Percentiles rank a stretch among this genome's conserved stretches.
phyloP scores from a whole-genome alignment of 1,140 invertebrate species.

The Papilio aristodemus region DNA sequence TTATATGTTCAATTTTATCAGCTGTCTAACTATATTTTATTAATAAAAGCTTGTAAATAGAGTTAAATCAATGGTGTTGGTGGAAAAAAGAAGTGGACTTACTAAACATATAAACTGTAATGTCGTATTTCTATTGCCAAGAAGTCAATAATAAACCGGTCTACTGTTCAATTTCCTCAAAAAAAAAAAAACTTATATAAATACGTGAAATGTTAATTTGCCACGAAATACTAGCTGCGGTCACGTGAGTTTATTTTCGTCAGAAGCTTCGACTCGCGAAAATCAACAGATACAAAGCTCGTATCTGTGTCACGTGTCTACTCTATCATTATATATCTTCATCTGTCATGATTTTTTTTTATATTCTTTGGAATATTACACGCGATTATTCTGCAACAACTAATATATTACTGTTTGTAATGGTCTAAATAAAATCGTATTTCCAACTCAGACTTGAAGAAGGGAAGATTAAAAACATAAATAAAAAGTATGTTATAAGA shows the following conservation, averaged over 20 bases:
- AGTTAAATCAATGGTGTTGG: too few relatives aligned
- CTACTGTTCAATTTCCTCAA: background rate
- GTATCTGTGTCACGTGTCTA: slow-evolving; percentile 22
- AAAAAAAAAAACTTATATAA: slow-evolving; percentile 14
- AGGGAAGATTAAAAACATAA: too few relatives aligned
- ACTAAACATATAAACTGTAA: too few relatives aligned
- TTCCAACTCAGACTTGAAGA: too few relatives aligned
- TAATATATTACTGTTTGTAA: too few relatives aligned
- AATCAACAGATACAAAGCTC: slow-evolving; percentile 27
- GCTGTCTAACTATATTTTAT: too few relatives aligned
- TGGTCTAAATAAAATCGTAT: too few relatives aligned
- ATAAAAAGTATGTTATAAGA: too few relatives aligned
- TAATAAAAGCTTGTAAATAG: too few relatives aligned
- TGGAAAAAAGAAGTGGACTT: too few relatives aligned
- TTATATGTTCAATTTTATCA: too few relatives aligned
- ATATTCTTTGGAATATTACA: background rate
- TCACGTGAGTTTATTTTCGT: slow-evolving; percentile 33
- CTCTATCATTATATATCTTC: slow-evolving; percentile 3
- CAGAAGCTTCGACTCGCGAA: slow-evolving; percentile 28
- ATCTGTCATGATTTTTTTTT: background rate
- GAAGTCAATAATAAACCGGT: slow-evolving; percentile 2
- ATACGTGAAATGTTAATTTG: slow-evolving; percentile 4
- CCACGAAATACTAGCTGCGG: background rate
- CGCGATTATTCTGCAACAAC: background rate
- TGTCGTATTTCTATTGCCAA: slow-evolving; percentile 11